Base-by-base conservation (phyloP, 1,140 invertebrate species). In the Euglossa dilemma region DNA sequence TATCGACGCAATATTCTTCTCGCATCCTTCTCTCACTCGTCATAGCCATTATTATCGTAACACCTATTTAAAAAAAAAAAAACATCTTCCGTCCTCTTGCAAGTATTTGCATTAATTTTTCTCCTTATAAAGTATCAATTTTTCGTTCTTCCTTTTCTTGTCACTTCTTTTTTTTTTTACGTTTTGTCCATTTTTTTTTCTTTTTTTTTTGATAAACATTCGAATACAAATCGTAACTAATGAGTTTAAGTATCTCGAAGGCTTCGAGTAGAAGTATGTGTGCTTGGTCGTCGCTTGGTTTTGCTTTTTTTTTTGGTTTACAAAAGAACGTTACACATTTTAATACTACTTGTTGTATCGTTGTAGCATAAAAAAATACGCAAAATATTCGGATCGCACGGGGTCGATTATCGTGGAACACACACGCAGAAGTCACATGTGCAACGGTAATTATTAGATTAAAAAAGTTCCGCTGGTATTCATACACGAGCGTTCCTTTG, bases 291-390 rank as follows among this genome's bases (percentile, higher is more conserved):
- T 75, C 61, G 50, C n/a, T 45, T 28, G 72, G 47, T 76, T 70
- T 23, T 45, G 8, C 12, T 23, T 47, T 50, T 75, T n/a, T 23
- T 47, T 50, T 75, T n/a, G 47, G 28, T 67, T 69, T 59, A 11
- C 45, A 11, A 74, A 52, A 56, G 52, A 81, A 54, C 36, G 25
- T 54, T 59, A 43, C n/a, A 25, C 14, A 4, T 12, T 71, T 28
- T 66, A 25, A n/a, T 3, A 66, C 59, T 66, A 81, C 61, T 28
- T 61, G n/a, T 54, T 36, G 57, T 64, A 59, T 59, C 52, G n/a
- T 66, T n/a, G 61, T 56, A n/a, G 71, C n/a, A 76, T 82, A 76
- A 82, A 76, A 82, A 82, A 82, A 82, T 82, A 82, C 54, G 52
- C 28, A 82, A 76, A 82, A 82, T 75, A 74, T 80, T 23, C 45